Evolutionary conservation across 2,888 invertebrate species (phyloP), one percentile per base, ranked within the genome.

Genomic region (Hemaris fuciformis): DNA sequence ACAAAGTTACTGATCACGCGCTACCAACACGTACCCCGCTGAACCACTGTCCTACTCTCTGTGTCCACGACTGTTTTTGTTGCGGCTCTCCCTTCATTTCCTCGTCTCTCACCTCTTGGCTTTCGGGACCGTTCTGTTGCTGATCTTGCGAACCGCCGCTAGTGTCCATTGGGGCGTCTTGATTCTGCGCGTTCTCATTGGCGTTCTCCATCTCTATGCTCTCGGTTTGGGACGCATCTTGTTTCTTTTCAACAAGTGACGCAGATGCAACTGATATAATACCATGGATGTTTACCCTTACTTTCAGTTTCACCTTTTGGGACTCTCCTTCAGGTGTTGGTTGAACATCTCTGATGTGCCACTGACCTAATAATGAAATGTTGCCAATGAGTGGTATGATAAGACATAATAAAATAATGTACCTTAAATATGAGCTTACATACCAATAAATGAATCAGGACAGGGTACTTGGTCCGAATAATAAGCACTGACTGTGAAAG

Each of bases 231-330:
- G 84, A 69, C 5, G 84, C 77, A 42, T 93, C 90, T 65, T 93
- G 95, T 76, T 95, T 95, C 79, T 96, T 96, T 79, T 97, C 97
- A 43, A 96, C 94, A 61, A 98, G 91, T 0, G 97, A 95, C 3
- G 99, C 99, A 60, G 96, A 96, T 10, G 96, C 95, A 23, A 99
- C 95, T 10, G 95, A 94, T 80, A 99, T 96, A 65, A 99, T 96
- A 59, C 99, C 99, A 85, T 99, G 97, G 58, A 97, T 94, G 92
- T 99, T 99, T 61, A 99, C 94, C 73, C 99, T 95, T 5, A 98
- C 98, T 93, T 99, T 99, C 3, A 99, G 96, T 90, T 99, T 99
- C 0, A 99, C 96, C 88, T 98, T 99, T 68, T 98, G 96, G n/a
- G 96, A 95, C 77, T 98, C 98, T 31, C 98, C 98, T 66, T 97